Evolutionary conservation across 2,888 invertebrate species (phyloP).

Genomic region (Meiosimyza platycephala): DNA sequence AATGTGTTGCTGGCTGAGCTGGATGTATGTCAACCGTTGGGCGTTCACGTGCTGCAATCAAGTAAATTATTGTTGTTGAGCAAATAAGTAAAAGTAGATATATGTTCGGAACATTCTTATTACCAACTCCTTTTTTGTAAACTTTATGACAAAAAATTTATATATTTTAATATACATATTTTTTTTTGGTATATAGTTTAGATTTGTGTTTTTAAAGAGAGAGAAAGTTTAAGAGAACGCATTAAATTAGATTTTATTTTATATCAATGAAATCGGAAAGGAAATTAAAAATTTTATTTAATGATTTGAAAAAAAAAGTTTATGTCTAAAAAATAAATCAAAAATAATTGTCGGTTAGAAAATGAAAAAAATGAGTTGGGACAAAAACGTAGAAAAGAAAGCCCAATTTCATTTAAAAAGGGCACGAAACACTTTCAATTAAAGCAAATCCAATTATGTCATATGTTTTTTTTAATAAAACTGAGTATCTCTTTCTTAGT

Average conservation of each 20-base stretch:
- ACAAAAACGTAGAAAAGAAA: too few relatives aligned
- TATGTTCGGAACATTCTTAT: constrained; percentile 66
- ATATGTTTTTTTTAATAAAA: too few relatives aligned
- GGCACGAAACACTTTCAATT: too few relatives aligned
- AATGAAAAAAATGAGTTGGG: neutral
- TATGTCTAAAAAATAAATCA: neutral
- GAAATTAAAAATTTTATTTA: neutral
- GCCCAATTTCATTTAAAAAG: too few relatives aligned
- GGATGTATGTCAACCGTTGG: constrained; percentile 86
- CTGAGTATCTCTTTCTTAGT: too few relatives aligned
- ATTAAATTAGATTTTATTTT: neutral
- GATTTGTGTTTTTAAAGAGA: constrained; percentile 33
- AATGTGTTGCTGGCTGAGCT: constrained; percentile 72
- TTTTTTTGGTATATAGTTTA: constrained; percentile 29
- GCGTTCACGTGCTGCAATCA: constrained; percentile 78
- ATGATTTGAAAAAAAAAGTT: neutral
- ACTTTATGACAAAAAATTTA: constrained; percentile 53
- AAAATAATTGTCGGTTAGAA: neutral
- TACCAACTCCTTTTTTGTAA: constrained; percentile 66
- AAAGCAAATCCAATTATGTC: too few relatives aligned
- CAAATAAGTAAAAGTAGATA: constrained; percentile 62
- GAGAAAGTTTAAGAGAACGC: neutral
- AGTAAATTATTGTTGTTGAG: constrained; percentile 66
- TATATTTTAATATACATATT: neutral
- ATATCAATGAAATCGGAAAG: neutral